Evolutionary conservation across 1,140 invertebrate genomes (phyloP).

Genomic region (Drosophila subpulchrella): DNA sequence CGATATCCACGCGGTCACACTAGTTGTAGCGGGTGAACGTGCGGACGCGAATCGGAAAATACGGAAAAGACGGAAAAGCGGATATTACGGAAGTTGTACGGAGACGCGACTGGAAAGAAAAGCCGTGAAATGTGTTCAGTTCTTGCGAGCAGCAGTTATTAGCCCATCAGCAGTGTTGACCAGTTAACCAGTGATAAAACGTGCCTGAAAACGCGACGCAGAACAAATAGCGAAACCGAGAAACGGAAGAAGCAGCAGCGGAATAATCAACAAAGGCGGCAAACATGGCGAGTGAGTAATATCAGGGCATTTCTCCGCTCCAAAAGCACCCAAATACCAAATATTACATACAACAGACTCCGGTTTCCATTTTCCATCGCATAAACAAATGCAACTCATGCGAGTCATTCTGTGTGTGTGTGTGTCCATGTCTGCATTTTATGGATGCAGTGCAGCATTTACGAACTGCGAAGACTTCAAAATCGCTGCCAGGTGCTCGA

Average conservation of each 20-base stretch:
- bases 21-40: constrained; percentile 14
- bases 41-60: constrained; percentile 10
- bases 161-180: constrained; percentile 39
- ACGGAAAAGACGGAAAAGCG: background rate
- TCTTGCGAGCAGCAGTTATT: constrained; percentile 43
- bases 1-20: background rate
- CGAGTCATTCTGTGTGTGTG: constrained; percentile 51
- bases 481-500: constrained; percentile 56
- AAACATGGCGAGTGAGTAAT: constrained; percentile 81
- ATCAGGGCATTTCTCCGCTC: constrained; percentile 33
- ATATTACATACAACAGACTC: constrained; percentile 9
- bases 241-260: constrained; percentile 25
- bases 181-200: constrained; percentile 59
- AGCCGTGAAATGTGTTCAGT: constrained; percentile 71
- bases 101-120: constrained; percentile 15
- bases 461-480: constrained; percentile 57
- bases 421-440: constrained; percentile 31
- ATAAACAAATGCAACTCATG: constrained; percentile 77
- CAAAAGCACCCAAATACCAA: constrained; percentile 1
- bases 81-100: background rate
- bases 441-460: constrained; percentile 55
- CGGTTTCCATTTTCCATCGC: constrained; percentile 35
- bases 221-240: constrained; percentile 17
- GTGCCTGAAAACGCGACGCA: constrained; percentile 35
- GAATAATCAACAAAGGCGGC: constrained; percentile 48